These are phyloP conservation scores for Chamaedrilus cognettii DNA, from an alignment of 2,888 invertebrate genomes.

Conservation along the genomic window DNA sequence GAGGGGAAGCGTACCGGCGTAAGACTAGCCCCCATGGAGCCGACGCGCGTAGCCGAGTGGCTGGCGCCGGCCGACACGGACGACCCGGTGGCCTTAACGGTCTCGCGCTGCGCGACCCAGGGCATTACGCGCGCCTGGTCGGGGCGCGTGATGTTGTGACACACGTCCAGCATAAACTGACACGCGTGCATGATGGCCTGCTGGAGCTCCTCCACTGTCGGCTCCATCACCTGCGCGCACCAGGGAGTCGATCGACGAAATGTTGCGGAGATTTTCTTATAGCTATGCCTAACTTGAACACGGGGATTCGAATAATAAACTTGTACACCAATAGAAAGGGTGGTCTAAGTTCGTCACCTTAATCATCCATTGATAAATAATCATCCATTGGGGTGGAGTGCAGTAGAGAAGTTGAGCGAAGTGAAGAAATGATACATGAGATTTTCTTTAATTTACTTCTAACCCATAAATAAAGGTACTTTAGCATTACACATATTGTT, in stretches of 20 bases:
- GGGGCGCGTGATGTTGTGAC: conserved; percentile 93
- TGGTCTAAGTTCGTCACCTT: no score
- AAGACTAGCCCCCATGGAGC: neutral
- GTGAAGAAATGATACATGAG: no score
- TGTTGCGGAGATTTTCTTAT: no score
- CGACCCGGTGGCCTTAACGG: neutral
- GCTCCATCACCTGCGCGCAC: conserved; percentile 67
- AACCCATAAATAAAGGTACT: no score
- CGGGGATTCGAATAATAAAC: no score
- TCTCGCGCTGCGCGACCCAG: conserved; percentile 17
- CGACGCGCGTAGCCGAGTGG: neutral
- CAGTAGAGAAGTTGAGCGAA: no score
- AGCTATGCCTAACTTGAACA: no score
- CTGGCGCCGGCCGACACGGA: conserved; percentile 8
- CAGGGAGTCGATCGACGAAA: conserved; percentile 2
- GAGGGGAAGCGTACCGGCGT: no score
- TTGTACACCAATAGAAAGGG: no score
- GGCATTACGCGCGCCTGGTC: conserved; percentile 62
- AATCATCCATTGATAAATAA: no score
- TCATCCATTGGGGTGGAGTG: no score
- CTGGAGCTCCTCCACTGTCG: conserved; percentile 87
- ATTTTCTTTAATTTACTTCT: no score
- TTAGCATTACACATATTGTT: neutral
- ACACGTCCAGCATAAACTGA: conserved; percentile 77
- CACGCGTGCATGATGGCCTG: conserved; percentile 79